Base-by-base conservation (phyloP, 2,797 vertebrate species). In the Numenius phaeopus region DNA sequence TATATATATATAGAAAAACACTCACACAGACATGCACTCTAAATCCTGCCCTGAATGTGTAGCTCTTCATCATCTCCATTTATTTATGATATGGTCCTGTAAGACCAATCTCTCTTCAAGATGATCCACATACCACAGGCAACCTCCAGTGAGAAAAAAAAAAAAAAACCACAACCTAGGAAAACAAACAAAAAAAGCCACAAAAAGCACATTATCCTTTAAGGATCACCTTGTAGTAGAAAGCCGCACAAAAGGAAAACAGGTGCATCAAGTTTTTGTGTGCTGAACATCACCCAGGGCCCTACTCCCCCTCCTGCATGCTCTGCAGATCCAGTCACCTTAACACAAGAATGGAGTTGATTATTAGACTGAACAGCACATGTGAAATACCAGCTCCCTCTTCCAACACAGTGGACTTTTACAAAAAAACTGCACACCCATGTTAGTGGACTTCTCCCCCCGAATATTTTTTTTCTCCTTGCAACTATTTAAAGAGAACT, bases 181-280 rank as follows among this genome's bases (percentile, higher is more conserved):
- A 42, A 94, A 94, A 84, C 19, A 92, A 92, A 81, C 32, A 90
- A 73, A 93, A 93, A 93, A 75, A 82, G 34, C 29, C 49, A 72
- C 32, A 62, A 49, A 90, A 87, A 59, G 16, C 54, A 71, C 22
- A 34, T 84, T 84, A 71, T 46, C 24, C 27, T 80, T 81, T 57
- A 73, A 93, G 24, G 30, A 83, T 75, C 37, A 29, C 30, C 47
- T 57, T 9, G 30, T 13, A 49, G 72, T 4, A 83, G 57, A 80
- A 82, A 95, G 54, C 29, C 5, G 1, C 23, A 39, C n/a, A 59
- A 62, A 64, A 44, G n/a, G 44, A 59, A 69, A 87, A 58, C 7
- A 34, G 40, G 24, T 62, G 34, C 30, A 39, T 55, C n/a, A 52
- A 39, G 27, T 70, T 64, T 89, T 61, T 67, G 24, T 19, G 7